These are phyloP conservation scores for Scomber japonicus DNA, from an alignment of 2,113 vertebrate genomes.

Conservation along the genomic window DNA sequence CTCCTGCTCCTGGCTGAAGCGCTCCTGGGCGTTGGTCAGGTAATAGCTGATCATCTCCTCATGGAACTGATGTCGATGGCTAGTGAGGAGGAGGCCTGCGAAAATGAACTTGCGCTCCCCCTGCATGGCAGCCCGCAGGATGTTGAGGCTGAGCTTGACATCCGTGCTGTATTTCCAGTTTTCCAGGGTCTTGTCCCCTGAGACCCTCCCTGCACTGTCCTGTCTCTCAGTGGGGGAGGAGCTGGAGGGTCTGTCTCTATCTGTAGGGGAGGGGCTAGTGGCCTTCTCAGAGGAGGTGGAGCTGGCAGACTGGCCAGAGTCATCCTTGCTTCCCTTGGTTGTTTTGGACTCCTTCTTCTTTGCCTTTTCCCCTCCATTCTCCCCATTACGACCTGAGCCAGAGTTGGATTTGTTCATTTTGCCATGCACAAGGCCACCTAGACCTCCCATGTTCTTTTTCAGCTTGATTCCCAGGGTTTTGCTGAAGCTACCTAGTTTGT, in stretches of 20 bases:
- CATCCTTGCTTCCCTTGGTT: conserved; percentile 91
- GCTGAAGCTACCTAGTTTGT: conserved; percentile 98
- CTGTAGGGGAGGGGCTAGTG: conserved; percentile 93
- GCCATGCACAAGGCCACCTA: conserved; percentile 96
- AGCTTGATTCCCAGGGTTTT: conserved; percentile 98
- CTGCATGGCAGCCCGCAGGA: conserved; percentile 98
- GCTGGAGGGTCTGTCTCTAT: conserved; percentile 88
- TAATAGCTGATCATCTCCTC: conserved; percentile 99
- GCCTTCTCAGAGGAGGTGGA: conserved; percentile 96
- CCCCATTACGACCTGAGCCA: conserved; percentile 75
- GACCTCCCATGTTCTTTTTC: conserved; percentile 98
- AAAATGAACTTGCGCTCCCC: conserved; percentile 99
- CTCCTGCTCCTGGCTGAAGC: conserved; percentile 97
- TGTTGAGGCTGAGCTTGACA: conserved; percentile 98
- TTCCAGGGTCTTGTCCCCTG: conserved; percentile 88
- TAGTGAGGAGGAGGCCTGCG: conserved; percentile 95
- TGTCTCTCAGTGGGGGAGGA: conserved; percentile 81
- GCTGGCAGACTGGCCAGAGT: conserved; percentile 93
- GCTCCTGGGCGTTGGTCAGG: conserved; percentile 95
- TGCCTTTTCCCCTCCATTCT: conserved; percentile 71
- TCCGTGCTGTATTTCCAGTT: conserved; percentile 99
- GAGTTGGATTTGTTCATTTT: conserved; percentile 94
- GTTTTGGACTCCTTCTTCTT: conserved; percentile 84
- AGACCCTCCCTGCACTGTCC: conserved; percentile 78
- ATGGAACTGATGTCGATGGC: conserved; percentile 98